Base-by-base conservation (phyloP, 2,888 invertebrate genomes). In the Dryobotodes eremita region DNA sequence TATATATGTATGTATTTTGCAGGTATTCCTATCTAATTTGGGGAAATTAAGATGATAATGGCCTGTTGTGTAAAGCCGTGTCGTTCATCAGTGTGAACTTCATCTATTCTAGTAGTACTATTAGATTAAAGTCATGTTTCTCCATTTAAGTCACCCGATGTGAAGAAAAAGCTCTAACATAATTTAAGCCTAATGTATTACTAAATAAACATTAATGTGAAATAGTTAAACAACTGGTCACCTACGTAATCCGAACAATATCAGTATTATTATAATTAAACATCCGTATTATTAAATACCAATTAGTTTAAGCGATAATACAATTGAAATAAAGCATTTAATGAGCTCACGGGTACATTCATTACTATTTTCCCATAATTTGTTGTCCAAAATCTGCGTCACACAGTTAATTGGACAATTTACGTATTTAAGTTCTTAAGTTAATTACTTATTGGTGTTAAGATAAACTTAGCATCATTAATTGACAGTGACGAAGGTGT, bases 401-500 rank as follows among this genome's bases (percentile, higher is more conserved):
- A 57, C 31, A 68, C 46, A 55, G 68, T 71, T n/a, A 79, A 86
- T 79, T 70, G 62, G 13, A 31, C 20, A 72, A 78, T 78, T 78
- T 73, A 36, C 62, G 73, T 79, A 80, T 75, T 80, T 61, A 50
- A 77, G 50, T 71, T 74, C 69, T 72, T 75, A 79, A 72, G 64
- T 80, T 87, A 59, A 81, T 83, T 88, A 86, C 66, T 71, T 77
- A 46, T 76, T 68, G 68, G 71, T 80, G 83, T 83, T 76, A 81
- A 82, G 86, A 86, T 79, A 76, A 86, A 89, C 89, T 90, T 90
- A 86, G 80, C 86, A 88, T 89, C 88, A 89, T 90, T 95, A 95
- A 95, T 95, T 95, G 95, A 95, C 95, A 94, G 90, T 95, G 95
- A 95, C 94, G 94, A 93, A 94, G 95, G 95, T 94, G 86, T 87